Evolutionary conservation across 2,113 vertebrate species (phyloP), one percentile per base, ranked within the genome.

Genomic region (Fregetta grallaria): DNA sequence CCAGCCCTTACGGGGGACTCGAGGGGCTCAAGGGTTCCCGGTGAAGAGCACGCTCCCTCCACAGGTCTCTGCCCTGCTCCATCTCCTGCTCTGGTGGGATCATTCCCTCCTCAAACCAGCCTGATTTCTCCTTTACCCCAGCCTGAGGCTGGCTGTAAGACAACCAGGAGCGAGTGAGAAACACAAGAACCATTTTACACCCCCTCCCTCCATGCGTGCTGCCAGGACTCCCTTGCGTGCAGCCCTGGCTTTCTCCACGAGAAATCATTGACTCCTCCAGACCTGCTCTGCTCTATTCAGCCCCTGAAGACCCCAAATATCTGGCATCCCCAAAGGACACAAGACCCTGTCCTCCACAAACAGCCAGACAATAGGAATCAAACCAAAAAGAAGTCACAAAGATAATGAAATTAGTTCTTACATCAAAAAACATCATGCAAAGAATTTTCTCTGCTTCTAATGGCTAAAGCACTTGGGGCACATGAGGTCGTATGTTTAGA

Each of bases 401-500:
- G 36, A 61, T 36, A 1, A 47, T 1, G 2, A 36, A 42, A 44
- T 68, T 7, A 18, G 26, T 21, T 72, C 62, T 82, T 36, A 10
- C 6, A 56, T 15, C 10, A 44, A 56, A 47, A 94, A 90, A 58
- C 4, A 38, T 1, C 2, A 49, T 0, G 7, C 49, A 34, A 81
- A 86, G 66, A 18, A 44, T 56, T 34, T n/a, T 16, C 29, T 59
- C 47, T 73, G 62, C 71, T 72, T 79, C 70, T 16, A 71, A 58
- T 2, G 15, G 47, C 70, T 59, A 63, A 87, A 90, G 73, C 61
- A 27, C 55, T 30, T 8, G 25, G 61, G 91, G 68, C 72, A 59
- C 47, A 27, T 0, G 3, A 61, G 58, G 30, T 25, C 0, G 0
- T 8, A 20, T 0, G 25, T 14, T 58, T 14, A 38, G 44, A 72